A percentile compares a stretch with the other conserved stretches of the same genome.
Conservation (phyloP, 2,113 vertebrate genomes). For the Vulpes lagopus region DNA sequence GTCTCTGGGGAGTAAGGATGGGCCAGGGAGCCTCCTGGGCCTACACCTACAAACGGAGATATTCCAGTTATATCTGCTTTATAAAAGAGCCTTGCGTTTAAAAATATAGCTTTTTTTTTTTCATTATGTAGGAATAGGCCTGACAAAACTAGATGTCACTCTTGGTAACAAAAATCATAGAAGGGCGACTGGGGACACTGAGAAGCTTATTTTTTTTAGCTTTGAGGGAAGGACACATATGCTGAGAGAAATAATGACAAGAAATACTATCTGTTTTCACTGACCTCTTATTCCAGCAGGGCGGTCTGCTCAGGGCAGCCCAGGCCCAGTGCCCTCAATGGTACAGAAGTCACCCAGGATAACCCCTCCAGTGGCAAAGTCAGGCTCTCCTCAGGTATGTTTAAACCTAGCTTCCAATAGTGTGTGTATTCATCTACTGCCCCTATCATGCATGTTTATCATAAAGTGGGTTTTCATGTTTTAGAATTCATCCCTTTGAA, state of each 20-base stretch:
- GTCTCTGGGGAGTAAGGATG: neutral
- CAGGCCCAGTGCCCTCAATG: constrained; percentile 76
- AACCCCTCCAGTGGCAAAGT: constrained; percentile 82
- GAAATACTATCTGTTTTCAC: neutral
- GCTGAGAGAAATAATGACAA: neutral
- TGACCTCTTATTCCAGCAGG: constrained; percentile 72
- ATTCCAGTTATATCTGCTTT: neutral
- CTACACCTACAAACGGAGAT: neutral
- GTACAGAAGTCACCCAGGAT: constrained; percentile 89
- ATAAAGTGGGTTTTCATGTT: neutral
- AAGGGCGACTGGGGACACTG: neutral
- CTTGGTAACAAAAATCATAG: neutral
- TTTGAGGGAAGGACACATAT: neutral
- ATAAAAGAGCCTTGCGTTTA: neutral
- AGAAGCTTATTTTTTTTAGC: neutral
- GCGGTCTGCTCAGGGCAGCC: constrained; percentile 84
- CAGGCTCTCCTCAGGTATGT: constrained; percentile 89
- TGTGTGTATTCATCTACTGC: neutral
- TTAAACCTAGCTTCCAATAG: fast-evolving
- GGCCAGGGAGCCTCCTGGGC: neutral
- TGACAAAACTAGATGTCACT: neutral
- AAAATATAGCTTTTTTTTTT: neutral
- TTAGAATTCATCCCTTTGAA: neutral
- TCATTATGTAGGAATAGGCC: neutral
- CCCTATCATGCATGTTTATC: neutral